Evolutionary conservation across 2,797 vertebrate species (phyloP).

Genomic region (Pseudochirops cupreus): DNA sequence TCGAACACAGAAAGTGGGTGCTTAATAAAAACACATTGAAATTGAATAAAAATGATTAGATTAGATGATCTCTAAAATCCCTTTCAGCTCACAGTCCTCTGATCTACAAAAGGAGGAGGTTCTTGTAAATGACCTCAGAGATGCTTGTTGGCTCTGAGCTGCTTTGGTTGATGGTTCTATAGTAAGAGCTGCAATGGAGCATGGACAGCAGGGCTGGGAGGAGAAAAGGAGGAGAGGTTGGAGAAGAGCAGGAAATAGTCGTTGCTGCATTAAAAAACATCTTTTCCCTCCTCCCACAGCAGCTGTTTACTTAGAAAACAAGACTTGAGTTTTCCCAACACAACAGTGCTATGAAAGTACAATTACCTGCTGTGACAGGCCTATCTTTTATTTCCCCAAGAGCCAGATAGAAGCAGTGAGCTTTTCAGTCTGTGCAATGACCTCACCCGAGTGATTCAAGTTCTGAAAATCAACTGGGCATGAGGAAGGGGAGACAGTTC

Average conservation of each 20-base stretch:
- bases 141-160: neutral
- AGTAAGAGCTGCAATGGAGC: constrained; percentile 1
- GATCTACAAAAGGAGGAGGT: constrained; percentile 12
- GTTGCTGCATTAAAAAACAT: constrained; percentile 12
- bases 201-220: constrained; percentile 30
- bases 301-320: constrained; percentile 53
- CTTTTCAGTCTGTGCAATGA: neutral
- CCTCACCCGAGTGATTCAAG: neutral
- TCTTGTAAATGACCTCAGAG: neutral
- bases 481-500: constrained; percentile 22
- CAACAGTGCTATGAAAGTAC: constrained; percentile 22
- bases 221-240: neutral
- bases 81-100: neutral
- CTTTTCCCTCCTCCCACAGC: constrained; percentile 9
- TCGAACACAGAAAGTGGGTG: neutral
- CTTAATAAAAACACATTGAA: neutral
- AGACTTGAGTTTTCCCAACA: constrained; percentile 23
- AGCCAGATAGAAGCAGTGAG: constrained; percentile 44
- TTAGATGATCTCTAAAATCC: neutral
- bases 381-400: constrained; percentile 70
- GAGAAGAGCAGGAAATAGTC: constrained; percentile 42
- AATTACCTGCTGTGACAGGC: constrained; percentile 15
- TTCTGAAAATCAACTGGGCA: constrained; percentile 38
- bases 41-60: neutral
- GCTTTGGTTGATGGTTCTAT: neutral